phyloP scores from a whole-genome alignment of 2,888 invertebrate species.

The Calameuta filiformis region DNA sequence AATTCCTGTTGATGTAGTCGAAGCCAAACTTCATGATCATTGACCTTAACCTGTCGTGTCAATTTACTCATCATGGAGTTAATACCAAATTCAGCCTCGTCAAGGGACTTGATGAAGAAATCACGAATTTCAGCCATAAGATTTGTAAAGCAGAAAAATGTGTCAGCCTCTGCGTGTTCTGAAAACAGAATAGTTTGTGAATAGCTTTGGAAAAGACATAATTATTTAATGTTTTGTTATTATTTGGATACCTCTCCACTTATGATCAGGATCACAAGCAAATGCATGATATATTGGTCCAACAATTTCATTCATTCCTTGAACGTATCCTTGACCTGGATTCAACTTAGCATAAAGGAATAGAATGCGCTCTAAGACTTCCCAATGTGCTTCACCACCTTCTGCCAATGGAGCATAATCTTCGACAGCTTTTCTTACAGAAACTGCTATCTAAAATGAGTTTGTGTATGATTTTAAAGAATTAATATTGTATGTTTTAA shows the following conservation, averaged over 20 bases:
- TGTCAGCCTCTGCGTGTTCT: slow-evolving; percentile 96
- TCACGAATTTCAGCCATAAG: slow-evolving; percentile 98
- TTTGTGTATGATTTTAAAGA: slow-evolving; percentile 6
- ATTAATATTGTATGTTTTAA: slow-evolving; percentile 13
- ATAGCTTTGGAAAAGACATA: not conserved
- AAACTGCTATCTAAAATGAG: slow-evolving; percentile 72
- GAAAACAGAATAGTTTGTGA: slow-evolving; percentile 40
- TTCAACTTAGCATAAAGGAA: slow-evolving; percentile 98
- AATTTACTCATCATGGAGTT: slow-evolving; percentile 90
- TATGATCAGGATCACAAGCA: slow-evolving; percentile 86
- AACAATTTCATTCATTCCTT: slow-evolving; percentile 99
- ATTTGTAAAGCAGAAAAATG: slow-evolving; percentile 98
- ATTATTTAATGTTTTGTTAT: not conserved
- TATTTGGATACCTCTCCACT: slow-evolving; percentile 76
- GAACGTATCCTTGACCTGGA: slow-evolving; percentile 95
- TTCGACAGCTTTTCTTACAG: slow-evolving; percentile 80
- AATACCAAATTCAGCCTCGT: slow-evolving; percentile 92
- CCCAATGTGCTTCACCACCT: slow-evolving; percentile 98
- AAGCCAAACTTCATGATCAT: slow-evolving; percentile 82
- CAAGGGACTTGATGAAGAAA: slow-evolving; percentile 95
- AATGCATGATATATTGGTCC: slow-evolving; percentile 98
- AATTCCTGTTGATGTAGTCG: slow-evolving; percentile 85
- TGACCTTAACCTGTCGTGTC: slow-evolving; percentile 78
- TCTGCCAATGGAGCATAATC: slow-evolving; percentile 88
- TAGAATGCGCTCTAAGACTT: slow-evolving; percentile 95